Conservation (phyloP, 2,888 invertebrate species). For the Sussaba pulchella region DNA sequence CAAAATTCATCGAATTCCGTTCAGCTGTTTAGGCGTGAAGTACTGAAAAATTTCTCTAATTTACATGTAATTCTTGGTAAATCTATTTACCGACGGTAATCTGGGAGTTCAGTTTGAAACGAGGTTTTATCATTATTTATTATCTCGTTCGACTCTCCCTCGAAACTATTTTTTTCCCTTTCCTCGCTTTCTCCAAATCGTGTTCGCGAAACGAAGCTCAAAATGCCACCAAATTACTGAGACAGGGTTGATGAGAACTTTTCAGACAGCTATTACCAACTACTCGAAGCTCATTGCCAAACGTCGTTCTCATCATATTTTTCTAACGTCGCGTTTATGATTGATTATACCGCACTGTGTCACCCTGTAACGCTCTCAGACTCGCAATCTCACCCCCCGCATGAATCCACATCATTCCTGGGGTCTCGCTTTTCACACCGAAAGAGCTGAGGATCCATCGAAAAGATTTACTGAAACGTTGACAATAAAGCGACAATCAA, state of each 20-base stretch:
- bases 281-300: neutral
- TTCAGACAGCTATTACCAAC: neutral
- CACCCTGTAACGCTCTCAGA: no score
- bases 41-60: no score
- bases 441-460: neutral
- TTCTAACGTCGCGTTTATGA: neutral
- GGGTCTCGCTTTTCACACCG: neutral
- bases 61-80: no score
- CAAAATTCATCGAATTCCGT: no score
- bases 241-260: neutral
- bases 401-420: neutral
- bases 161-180: no score
- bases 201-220: neutral
- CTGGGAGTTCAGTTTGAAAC: no score
- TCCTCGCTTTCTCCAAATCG: neutral
- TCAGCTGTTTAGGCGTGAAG: no score
- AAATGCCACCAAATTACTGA: neutral
- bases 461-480: neutral
- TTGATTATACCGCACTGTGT: no score
- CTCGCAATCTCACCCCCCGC: no score
- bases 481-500: neutral
- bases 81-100: no score
- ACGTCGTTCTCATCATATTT: neutral
- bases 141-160: no score
- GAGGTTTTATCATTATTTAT: no score